These are phyloP conservation scores for Leptopilina syphax DNA, from an alignment of 2,888 invertebrate genomes.

Conservation along the genomic window DNA sequence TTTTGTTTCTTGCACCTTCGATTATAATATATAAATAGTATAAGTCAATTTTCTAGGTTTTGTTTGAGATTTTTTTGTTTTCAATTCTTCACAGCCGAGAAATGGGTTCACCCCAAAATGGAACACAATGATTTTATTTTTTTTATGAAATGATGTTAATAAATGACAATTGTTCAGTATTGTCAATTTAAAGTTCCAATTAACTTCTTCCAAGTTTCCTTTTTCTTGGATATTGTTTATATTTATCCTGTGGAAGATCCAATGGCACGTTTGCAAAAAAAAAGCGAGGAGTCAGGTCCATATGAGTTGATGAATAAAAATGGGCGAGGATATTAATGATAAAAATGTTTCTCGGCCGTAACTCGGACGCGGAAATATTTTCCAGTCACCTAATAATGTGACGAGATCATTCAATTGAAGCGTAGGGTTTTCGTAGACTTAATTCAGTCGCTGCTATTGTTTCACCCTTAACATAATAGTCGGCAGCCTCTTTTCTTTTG, in stretches of 20 bases:
- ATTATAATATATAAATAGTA: background rate
- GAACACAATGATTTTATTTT: slow-evolving; percentile 10
- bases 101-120: slow-evolving; percentile 5
- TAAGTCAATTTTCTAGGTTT: slow-evolving; percentile 5
- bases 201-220: background rate
- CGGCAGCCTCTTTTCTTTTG: slow-evolving; percentile 76
- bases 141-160: background rate
- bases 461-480: slow-evolving; percentile 79
- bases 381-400: slow-evolving; percentile 15
- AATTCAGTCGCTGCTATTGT: slow-evolving; percentile 72
- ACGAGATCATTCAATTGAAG: slow-evolving; percentile 67
- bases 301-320: slow-evolving; percentile 25
- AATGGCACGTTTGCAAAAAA: slow-evolving; percentile 29
- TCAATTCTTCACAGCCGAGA: slow-evolving; percentile 20
- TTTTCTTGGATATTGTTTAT: background rate
- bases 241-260: background rate
- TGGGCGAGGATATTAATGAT: slow-evolving; percentile 1
- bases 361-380: slow-evolving; percentile 26
- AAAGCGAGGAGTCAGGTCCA: slow-evolving; percentile 2
- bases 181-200: background rate
- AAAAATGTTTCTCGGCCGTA: slow-evolving; percentile 23
- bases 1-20: background rate
- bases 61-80: background rate
- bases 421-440: slow-evolving; percentile 70
- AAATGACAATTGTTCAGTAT: slow-evolving; percentile 1